These are phyloP conservation scores for Gulo gulo DNA, from an alignment of 2,113 vertebrate genomes.

Conservation along the genomic window DNA sequence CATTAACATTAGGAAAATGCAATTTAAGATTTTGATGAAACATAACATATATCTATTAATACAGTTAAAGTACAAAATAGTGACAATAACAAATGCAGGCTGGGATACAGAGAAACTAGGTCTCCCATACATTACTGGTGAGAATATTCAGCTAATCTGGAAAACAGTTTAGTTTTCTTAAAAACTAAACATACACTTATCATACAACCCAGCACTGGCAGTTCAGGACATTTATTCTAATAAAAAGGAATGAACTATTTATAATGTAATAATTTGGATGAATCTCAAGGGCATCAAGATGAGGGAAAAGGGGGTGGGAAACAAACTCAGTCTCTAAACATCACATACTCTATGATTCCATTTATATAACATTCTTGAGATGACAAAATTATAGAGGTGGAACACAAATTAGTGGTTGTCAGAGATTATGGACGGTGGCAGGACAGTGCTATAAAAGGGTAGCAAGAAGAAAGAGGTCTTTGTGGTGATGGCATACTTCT, in stretches of 20 bases:
- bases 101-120: neutral
- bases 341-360: neutral
- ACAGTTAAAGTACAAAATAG: neutral
- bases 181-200: neutral
- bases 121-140: neutral
- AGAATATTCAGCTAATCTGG: neutral
- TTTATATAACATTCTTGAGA: constrained; percentile 4
- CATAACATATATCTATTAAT: neutral
- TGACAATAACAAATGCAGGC: neutral
- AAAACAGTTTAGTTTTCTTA: neutral
- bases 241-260: neutral
- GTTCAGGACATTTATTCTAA: neutral
- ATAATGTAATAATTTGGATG: neutral
- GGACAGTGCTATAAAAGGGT: neutral
- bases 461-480: neutral
- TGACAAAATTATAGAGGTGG: constrained; percentile 33
- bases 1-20: neutral
- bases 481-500: neutral
- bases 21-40: neutral
- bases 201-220: neutral
- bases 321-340: neutral
- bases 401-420: neutral
- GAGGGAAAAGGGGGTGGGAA: neutral
- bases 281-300: neutral
- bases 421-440: neutral